Evolutionary conservation across 2,113 vertebrate genomes (phyloP), one percentile per base, ranked within the genome.

Genomic region (Trichechus manatus): DNA sequence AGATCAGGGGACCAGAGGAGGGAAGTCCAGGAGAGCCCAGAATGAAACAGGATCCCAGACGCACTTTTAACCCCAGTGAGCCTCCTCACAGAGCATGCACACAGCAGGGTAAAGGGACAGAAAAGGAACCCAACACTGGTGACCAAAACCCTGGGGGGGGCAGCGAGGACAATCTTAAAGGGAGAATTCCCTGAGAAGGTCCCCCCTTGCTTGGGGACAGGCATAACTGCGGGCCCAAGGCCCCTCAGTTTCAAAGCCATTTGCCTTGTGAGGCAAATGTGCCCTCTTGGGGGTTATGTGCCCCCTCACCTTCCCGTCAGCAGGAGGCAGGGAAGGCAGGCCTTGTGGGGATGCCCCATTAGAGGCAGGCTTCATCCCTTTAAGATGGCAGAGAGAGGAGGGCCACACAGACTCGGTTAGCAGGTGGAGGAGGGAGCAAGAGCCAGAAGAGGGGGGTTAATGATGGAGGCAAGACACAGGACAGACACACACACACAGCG

Each of bases 401-500:
- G 79, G 68, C 81, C 92, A 96, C 95, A 86, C 50, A 87, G 90
- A 87, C 39, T 17, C 53, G 79, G 89, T 96, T 81, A 97, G 98
- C 94, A 92, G 92, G 95, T 42, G 95, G 79, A 63, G 78, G 68
- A 93, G 53, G 93, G 31, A 82, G 92, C 90, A 47, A 80, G 82
- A 95, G 96, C 95, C 92, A 85, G 96, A 89, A 89, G 47, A 94
- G 68, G 83, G 93, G 74, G 44, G 91, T 97, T 97, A 98, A 97
- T 95, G 95, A 89, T 29, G 47, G 90, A 96, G 91, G 95, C 95
- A 94, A 84, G 97, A 93, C 96, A 87, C 93, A 33, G 91, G 94
- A 93, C 94, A 97, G 84, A 93, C 80, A 96, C 89, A 97, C 89
- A 98, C 93, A 97, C 97, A 97, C 85, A 98, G 97, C 91, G 98